Base-by-base conservation (phyloP, 2,888 invertebrate species). In the Pegoplata infirma region DNA sequence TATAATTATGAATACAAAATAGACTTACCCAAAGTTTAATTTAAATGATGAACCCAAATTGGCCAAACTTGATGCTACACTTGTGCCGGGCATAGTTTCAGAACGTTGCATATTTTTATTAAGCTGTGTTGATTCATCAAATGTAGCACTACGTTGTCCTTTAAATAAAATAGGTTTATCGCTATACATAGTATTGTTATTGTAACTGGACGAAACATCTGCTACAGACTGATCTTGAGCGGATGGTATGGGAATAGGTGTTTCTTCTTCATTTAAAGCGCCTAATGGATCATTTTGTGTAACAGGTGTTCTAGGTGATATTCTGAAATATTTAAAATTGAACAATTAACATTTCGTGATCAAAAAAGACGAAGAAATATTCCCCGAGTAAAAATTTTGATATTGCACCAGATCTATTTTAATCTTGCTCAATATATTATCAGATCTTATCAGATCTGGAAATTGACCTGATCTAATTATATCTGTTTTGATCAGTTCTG, bases 231-330 rank as follows among this genome's bases (percentile, higher is more conserved):
- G 76, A 16, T 68, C 82, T 79, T 83, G 84, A 67, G 77, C 81
- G 81, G 23, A 85, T 81, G 7, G 67, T 10, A 44, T 17, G 7
- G 36, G 7, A 49, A 21, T 46, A 8, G 75, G 21, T 23, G 36
- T n/a, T 56, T 87, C 85, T 63, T 89, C 89, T 80, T 90, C 90
- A 71, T 91, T 89, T 1, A 97, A 91, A 4, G 97, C 96, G 5
- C 97, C 98, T 19, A 98, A 90, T 0, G 98, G 98, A 90, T 98
- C 98, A 89, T 97, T 97, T 85, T 96, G 93, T 0, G 97, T 95
- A 0, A 98, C 97, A 0, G 96, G 95, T 2, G 96, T 97, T 71
- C 96, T 92, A 36, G 94, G 94, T 0, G 94, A 94, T 56, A 93
- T 90, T 85, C 94, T 94, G 17, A n/a, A n/a, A n/a, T n/a, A n/a